Evolutionary conservation across 2,113 vertebrate genomes (phyloP).

Genomic region (Uria aalge): DNA sequence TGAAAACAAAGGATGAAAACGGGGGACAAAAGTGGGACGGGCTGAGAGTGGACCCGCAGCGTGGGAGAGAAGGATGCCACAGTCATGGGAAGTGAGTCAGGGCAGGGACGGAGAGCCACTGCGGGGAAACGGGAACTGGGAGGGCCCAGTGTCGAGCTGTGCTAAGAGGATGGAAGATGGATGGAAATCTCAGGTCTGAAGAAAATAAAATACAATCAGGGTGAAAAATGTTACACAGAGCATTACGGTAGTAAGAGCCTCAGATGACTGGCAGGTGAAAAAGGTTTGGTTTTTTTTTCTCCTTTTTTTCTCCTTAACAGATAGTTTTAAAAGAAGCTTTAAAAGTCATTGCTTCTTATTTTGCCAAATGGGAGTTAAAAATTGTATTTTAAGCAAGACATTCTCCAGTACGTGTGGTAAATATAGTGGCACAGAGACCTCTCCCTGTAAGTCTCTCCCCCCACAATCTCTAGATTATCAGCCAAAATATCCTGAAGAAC

Average conservation of each 20-base stretch:
- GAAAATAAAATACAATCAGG: background rate
- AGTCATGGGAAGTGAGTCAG: background rate
- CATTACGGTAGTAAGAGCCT: background rate
- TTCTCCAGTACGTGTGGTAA: background rate
- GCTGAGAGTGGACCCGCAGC: background rate
- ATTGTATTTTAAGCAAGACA: background rate
- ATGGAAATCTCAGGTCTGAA: background rate
- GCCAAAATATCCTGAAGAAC: background rate
- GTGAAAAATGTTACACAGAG: background rate
- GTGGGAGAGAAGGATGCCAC: background rate
- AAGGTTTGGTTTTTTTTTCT: background rate
- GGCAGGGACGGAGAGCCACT: background rate
- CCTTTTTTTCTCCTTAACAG: background rate
- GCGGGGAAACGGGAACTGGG: background rate
- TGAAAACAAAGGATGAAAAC: background rate
- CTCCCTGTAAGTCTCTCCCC: background rate
- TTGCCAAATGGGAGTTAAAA: background rate
- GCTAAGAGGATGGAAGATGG: background rate
- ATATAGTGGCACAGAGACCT: background rate
- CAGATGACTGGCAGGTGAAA: background rate
- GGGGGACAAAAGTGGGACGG: background rate
- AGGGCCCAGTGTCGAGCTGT: background rate
- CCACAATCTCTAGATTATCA: background rate
- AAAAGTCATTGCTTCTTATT: background rate
- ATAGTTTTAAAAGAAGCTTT: background rate